A percentile compares a stretch with the other conserved stretches of the same genome.
These are phyloP conservation scores for Chrysocyon brachyurus DNA, from an alignment of 2,797 vertebrate species.

Conservation along the genomic window DNA sequence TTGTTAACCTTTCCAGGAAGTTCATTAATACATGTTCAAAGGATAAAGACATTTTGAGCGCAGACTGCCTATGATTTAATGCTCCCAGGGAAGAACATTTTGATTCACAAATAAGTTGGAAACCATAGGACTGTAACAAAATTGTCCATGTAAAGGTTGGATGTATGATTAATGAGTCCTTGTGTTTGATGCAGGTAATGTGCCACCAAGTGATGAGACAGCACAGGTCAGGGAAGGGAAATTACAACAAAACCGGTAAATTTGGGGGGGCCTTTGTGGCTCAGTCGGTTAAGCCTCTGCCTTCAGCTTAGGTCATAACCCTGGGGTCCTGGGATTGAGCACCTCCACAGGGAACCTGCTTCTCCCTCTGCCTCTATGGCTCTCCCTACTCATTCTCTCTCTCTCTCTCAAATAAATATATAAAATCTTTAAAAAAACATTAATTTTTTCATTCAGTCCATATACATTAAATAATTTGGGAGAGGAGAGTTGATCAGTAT, in stretches of 20 bases:
- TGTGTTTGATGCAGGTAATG: neutral
- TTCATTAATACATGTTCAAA: constrained; percentile 56
- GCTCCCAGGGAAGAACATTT: constrained; percentile 3
- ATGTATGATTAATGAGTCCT: neutral
- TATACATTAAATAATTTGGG: neutral
- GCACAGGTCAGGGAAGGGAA: fast-evolving
- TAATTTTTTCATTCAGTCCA: neutral
- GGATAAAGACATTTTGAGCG: constrained; percentile 31
- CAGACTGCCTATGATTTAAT: constrained; percentile 39
- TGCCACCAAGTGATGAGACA: neutral
- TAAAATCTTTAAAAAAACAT: too few relatives aligned
- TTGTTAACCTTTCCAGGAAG: constrained; percentile 42
- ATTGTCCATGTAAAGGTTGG: neutral
- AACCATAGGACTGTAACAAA: constrained; percentile 10
- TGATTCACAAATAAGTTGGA: constrained; percentile 30
- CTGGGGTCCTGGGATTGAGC: too few relatives aligned
- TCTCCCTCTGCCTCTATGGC: too few relatives aligned
- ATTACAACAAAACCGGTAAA: neutral
- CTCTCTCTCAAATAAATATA: too few relatives aligned
- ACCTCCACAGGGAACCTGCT: too few relatives aligned
- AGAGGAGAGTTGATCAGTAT: neutral
- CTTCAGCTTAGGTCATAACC: too few relatives aligned
- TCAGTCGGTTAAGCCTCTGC: too few relatives aligned
- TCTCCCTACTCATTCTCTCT: too few relatives aligned
- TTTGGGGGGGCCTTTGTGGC: neutral